Evolutionary conservation across 2,113 vertebrate genomes (phyloP), one percentile per base, ranked within the genome.

Genomic region (Mohoua ochrocephala): DNA sequence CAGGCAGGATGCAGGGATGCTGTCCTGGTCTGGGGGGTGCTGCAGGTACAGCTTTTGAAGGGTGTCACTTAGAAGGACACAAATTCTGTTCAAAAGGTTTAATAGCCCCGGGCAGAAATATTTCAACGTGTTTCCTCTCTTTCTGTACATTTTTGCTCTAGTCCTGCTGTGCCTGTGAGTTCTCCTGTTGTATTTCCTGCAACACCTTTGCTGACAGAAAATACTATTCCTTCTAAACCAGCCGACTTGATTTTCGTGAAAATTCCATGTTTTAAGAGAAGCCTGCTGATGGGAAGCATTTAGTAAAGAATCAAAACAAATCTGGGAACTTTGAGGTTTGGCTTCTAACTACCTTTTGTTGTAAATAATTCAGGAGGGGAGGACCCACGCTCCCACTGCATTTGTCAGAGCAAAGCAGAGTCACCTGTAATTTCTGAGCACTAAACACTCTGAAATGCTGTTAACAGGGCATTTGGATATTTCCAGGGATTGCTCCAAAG

Each of bases 261-360:
- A 95, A 91, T 74, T 35, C 83, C 44, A 15, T 41, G 86, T 68
- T 81, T 91, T 54, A 67, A 44, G 56, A 64, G 76, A 61, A 91
- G 27, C 68, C 69, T 87, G 56, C 47, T 89, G 80, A 92, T 59
- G 49, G 79, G 65, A 89, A 68, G 52, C 37, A 24, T 90, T 96
- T 77, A 76, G 47, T 69, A 35, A 76, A 91, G 93, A 95, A 65
- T 78, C 87, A 93, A 91, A 94, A 93, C 68, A 93, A 80, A 91
- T 57, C 57, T 59, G 50, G 47, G 60, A 93, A 86, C 87, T 92
- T n/a, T 42, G 70, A 90, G 37, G 45, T 53, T 81, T 74, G 76
- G 33, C 84, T 92, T 84, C 37, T 59, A 84, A 67, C 44, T 47
- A 33, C n/a, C 20, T 79, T 95, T 91, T 41, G 56, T 57, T 60